Percentiles rank a stretch among this genome's conserved stretches.
Evolutionary conservation across 2,797 vertebrate species (phyloP).

Genomic region (Bovichtus diacanthus): DNA sequence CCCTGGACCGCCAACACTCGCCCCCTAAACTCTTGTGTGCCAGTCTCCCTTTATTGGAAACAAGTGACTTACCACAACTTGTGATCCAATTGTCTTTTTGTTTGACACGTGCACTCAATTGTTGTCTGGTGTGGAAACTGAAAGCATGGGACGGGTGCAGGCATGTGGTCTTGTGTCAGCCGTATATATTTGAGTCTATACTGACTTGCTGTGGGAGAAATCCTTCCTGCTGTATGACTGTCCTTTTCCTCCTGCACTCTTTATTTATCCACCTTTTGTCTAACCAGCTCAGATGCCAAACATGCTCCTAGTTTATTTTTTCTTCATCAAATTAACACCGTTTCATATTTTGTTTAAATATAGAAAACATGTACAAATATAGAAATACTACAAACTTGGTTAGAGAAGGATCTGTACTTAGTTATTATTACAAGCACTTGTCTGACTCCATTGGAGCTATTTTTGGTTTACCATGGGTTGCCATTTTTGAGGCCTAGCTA

Average conservation of each 20-base stretch:
- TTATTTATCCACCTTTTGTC: slow-evolving; percentile 27
- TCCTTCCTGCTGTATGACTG: slow-evolving; percentile 9
- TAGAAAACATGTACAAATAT: slow-evolving; percentile 28
- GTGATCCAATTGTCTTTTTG: slow-evolving; percentile 57
- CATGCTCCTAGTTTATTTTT: slow-evolving; percentile 11
- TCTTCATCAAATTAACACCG: slow-evolving; percentile 4
- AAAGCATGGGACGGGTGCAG: slow-evolving; percentile 37
- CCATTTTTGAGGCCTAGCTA: slow-evolving; percentile 16
- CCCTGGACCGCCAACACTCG: slow-evolving; percentile 17
- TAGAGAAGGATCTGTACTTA: not conserved
- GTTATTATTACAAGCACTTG: slow-evolving; percentile 14
- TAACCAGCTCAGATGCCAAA: slow-evolving; percentile 59
- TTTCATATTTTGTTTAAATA: slow-evolving; percentile 18
- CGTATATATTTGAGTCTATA: slow-evolving; percentile 17
- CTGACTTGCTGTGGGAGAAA: slow-evolving; percentile 32
- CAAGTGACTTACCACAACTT: slow-evolving; percentile 47
- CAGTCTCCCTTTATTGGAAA: slow-evolving; percentile 61
- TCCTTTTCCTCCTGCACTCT: slow-evolving; percentile 12
- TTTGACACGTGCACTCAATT: slow-evolving; percentile 41
- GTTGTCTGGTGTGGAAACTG: slow-evolving; percentile 47
- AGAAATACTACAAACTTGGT: not conserved
- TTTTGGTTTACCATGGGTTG: slow-evolving; percentile 30
- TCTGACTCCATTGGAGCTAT: slow-evolving; percentile 7
- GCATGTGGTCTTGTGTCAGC: slow-evolving; percentile 36
- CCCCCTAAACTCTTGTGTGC: slow-evolving; percentile 44